phyloP scores from a whole-genome alignment of 2,888 invertebrate species.

The Pedicia rivosa region DNA sequence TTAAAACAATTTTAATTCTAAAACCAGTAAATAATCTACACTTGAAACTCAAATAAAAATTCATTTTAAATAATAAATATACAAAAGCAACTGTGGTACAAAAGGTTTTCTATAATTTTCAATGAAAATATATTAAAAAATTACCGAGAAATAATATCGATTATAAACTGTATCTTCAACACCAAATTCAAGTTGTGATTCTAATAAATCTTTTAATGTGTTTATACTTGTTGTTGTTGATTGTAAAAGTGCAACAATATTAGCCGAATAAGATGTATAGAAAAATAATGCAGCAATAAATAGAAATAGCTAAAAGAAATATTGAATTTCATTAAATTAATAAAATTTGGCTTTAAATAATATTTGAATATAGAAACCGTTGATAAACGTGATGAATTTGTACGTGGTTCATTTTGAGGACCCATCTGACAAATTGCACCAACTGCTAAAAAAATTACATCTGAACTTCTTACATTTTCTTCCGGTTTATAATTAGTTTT shows the following conservation, averaged over 20 bases:
- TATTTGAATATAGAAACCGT: slow-evolving; percentile 7
- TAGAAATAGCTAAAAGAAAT: slow-evolving; percentile 16
- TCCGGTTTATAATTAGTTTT: background rate
- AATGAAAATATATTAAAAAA: background rate
- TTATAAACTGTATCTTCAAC: slow-evolving; percentile 47
- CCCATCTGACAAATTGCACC: slow-evolving; percentile 45
- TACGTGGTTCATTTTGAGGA: slow-evolving; percentile 34
- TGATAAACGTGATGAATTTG: slow-evolving; percentile 20
- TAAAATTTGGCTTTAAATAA: slow-evolving; percentile 1
- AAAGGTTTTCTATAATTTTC: background rate
- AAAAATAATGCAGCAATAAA: slow-evolving; percentile 40
- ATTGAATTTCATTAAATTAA: background rate
- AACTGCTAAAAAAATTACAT: slow-evolving; percentile 16
- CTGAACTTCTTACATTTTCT: slow-evolving; percentile 1
- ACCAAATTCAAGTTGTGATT: slow-evolving; percentile 43
- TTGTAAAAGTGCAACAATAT: slow-evolving; percentile 45
- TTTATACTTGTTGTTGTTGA: slow-evolving; percentile 46
- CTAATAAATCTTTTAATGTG: slow-evolving; percentile 38
- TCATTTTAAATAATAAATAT: background rate
- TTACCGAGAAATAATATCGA: slow-evolving; percentile 37
- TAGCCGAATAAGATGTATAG: slow-evolving; percentile 53
- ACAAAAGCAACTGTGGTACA: too few species aligned
- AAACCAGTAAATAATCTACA: background rate
- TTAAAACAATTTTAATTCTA: too few species aligned
- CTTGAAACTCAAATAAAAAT: background rate